Conservation (phyloP, 2,888 invertebrate genomes). For the Cactoblastis cactorum region DNA sequence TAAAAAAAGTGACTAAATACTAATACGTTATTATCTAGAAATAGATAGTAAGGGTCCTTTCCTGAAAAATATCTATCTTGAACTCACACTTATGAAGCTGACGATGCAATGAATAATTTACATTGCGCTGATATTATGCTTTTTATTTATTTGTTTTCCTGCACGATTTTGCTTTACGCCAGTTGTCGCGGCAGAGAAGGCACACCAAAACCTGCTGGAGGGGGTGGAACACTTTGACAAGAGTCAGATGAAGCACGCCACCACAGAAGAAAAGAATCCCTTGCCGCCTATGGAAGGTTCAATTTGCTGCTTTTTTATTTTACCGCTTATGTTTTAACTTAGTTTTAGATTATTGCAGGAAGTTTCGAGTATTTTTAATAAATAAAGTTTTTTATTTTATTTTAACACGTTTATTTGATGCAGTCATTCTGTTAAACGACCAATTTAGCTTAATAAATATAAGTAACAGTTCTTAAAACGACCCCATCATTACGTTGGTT, state of each 20-base stretch:
- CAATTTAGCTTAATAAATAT: too few relatives aligned
- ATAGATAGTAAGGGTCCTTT: too few relatives aligned
- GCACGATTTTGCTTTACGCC: constrained; percentile 67
- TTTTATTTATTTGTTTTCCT: constrained; percentile 41
- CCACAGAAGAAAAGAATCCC: constrained; percentile 86
- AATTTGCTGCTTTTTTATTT: constrained; percentile 33
- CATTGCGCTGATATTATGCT: constrained; percentile 19
- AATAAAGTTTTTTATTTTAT: too few relatives aligned
- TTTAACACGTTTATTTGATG: too few relatives aligned
- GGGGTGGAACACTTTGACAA: constrained; percentile 87
- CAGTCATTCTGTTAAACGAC: too few relatives aligned
- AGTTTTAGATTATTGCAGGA: constrained; percentile 14
- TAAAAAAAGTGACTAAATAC: too few relatives aligned
- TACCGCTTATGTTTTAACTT: constrained; percentile 10
- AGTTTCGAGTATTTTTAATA: too few relatives aligned
- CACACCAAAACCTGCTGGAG: constrained; percentile 84
- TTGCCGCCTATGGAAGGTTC: constrained; percentile 87
- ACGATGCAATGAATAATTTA: constrained; percentile 16
- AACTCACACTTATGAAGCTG: background rate
- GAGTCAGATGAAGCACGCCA: constrained; percentile 85
- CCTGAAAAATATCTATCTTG: too few relatives aligned
- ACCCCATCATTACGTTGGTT: too few relatives aligned
- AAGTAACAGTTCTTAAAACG: too few relatives aligned
- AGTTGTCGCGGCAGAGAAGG: constrained; percentile 87
- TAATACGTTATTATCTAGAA: too few relatives aligned